Evolutionary conservation across 2,797 vertebrate genomes (phyloP).

Genomic region (Brachymystax lenok): DNA sequence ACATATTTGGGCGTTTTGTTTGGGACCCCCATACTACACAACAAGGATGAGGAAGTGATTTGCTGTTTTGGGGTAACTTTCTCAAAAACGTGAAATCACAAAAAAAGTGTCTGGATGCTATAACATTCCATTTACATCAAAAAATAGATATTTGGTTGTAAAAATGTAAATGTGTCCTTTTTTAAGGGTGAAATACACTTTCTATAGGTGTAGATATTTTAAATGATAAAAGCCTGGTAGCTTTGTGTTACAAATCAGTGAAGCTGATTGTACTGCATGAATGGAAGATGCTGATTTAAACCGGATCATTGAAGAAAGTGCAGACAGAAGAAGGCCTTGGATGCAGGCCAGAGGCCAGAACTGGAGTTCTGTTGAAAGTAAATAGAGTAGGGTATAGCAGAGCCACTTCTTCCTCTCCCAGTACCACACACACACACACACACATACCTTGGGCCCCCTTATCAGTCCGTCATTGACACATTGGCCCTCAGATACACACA

Average conservation of each 20-base stretch:
- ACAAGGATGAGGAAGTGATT: no score
- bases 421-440: not conserved
- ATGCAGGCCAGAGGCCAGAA: slow-evolving; percentile 37
- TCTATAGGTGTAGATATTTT: slow-evolving; percentile 19
- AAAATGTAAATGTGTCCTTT: no score
- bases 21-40: no score
- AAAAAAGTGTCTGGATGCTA: no score
- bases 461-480: not conserved
- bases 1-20: no score
- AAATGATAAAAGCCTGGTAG: slow-evolving; percentile 22
- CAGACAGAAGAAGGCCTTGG: slow-evolving; percentile 12
- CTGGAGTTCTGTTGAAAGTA: slow-evolving; percentile 49
- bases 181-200: slow-evolving; percentile 11
- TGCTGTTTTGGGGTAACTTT: no score
- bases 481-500: slow-evolving; percentile 34
- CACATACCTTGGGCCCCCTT: not conserved
- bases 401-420: slow-evolving; percentile 25
- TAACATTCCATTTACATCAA: no score
- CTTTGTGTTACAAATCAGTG: slow-evolving; percentile 27
- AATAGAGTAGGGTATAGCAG: slow-evolving; percentile 32
- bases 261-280: slow-evolving; percentile 3
- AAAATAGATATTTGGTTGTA: no score
- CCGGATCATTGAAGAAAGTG: slow-evolving; percentile 34
- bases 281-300: slow-evolving; percentile 58
- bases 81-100: no score